These are phyloP conservation scores for Pampusana beccarii DNA, from an alignment of 2,113 vertebrate species.

Conservation along the genomic window DNA sequence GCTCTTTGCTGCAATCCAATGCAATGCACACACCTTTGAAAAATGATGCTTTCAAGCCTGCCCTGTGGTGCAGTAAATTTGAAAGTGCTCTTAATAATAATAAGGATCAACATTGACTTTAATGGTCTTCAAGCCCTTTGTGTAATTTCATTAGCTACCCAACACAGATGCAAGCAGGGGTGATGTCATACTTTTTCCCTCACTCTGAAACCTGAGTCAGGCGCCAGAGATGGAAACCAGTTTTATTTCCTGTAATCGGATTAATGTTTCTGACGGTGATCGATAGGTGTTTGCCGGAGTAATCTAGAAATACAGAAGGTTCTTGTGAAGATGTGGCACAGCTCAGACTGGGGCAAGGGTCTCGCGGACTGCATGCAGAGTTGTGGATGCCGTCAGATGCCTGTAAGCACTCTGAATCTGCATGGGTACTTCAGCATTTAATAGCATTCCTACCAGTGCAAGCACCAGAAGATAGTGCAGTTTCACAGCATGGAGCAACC, in stretches of 20 bases:
- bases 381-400: not conserved
- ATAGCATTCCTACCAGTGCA: not conserved
- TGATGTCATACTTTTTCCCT: slow-evolving; percentile 83
- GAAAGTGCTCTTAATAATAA: slow-evolving; percentile 85
- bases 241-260: slow-evolving; percentile 79
- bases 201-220: slow-evolving; percentile 81
- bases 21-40: slow-evolving; percentile 75
- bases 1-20: slow-evolving; percentile 29
- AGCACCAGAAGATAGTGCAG: not conserved
- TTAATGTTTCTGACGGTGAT: slow-evolving; percentile 77
- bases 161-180: slow-evolving; percentile 76
- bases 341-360: not conserved
- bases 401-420: not conserved
- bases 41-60: slow-evolving; percentile 80
- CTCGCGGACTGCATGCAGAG: not conserved
- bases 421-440: not conserved
- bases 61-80: slow-evolving; percentile 79
- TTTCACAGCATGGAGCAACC: not conserved
- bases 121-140: slow-evolving; percentile 80
- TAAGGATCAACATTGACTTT: slow-evolving; percentile 84
- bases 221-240: slow-evolving; percentile 79
- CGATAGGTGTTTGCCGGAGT: slow-evolving; percentile 63
- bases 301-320: slow-evolving; percentile 62
- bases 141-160: slow-evolving; percentile 82
- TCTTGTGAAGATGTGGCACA: not conserved